phyloP scores from a whole-genome alignment of 2,797 vertebrate species.

The Schizopygopsis pylzovi region DNA sequence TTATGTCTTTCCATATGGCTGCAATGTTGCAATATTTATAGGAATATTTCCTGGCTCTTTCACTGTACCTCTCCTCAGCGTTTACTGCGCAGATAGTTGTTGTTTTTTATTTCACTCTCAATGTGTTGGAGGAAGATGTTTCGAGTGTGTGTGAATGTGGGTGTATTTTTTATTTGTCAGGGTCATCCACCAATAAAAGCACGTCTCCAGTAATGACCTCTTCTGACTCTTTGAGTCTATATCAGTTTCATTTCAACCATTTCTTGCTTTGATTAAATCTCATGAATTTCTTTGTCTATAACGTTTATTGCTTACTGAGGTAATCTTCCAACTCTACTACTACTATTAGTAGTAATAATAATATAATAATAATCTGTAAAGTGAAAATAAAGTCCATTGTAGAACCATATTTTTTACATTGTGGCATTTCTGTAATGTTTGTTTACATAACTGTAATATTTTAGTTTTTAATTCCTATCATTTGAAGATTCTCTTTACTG shows the following conservation, averaged over 20 bases:
- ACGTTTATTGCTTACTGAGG: not conserved
- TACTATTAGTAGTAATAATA: not conserved
- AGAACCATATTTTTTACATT: too few relatives aligned
- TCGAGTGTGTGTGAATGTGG: slow-evolving; percentile 30
- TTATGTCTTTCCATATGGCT: slow-evolving; percentile 49
- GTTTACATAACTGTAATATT: not conserved
- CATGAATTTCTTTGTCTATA: not conserved
- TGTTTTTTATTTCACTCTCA: slow-evolving; percentile 60
- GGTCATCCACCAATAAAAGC: slow-evolving; percentile 32
- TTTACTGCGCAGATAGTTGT: slow-evolving; percentile 4
- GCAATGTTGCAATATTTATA: slow-evolving; percentile 43
- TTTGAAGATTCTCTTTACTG: not conserved
- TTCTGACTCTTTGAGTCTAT: not conserved
- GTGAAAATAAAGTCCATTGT: not conserved
- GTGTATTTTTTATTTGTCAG: slow-evolving; percentile 38
- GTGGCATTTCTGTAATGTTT: not conserved
- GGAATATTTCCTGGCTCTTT: slow-evolving; percentile 24
- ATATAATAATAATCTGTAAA: not conserved
- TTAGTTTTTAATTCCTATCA: not conserved
- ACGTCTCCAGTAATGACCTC: slow-evolving; percentile 10
- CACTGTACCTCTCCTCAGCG: not conserved
- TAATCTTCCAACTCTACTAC: not conserved
- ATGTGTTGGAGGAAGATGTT: slow-evolving; percentile 58
- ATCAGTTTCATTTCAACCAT: not conserved
- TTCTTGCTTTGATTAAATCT: not conserved